Base-by-base conservation (phyloP, 2,797 vertebrate species). In the Capromys pilorides region DNA sequence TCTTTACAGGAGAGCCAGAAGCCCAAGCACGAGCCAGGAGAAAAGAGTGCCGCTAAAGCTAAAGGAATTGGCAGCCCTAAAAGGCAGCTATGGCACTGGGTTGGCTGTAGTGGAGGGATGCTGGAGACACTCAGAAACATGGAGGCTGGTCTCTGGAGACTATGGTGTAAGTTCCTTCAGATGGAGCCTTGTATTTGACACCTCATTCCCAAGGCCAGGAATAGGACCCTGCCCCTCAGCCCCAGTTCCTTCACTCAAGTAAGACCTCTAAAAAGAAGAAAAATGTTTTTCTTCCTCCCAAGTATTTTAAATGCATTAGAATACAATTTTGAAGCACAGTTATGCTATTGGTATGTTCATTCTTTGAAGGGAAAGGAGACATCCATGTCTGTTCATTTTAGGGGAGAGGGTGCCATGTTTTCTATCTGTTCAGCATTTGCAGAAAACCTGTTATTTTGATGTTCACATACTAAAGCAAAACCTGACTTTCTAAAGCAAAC, bases 241-340 rank as follows among this genome's bases (percentile, higher is more conserved):
- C 33, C 86, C 28, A 77, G 67, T 41, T 82, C 54, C 31, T 86
- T 45, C 9, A 51, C n/a, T 79, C 19, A 4, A 14, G 28, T 69
- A 91, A 90, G 51, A 73, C 8, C 4, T 86, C 28, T 81, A 13
- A n/a, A 89, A 95, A 84, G 22, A 59, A 77, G 36, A 78, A 61
- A 82, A 75, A 88, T 80, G 33, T 57, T 84, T 82, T 90, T 39
- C 78, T 62, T 81, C 77, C 31, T 8, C 54, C 33, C 73, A 31
- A 81, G 61, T 81, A 36, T 54, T 86, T 66, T 86, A 66, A 86
- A 61, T 91, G 83, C 49, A 80, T 88, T 73, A 88, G 49, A 69
- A 77, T 31, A 90, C 19, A 36, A 16, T 77, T 88, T 86, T 81
- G 77, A 91, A 91, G 81, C 36, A 80, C 81, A 69, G 67, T 82